Evolutionary conservation across 2,888 invertebrate species (phyloP).

Genomic region (Ochlodes sylvanus): DNA sequence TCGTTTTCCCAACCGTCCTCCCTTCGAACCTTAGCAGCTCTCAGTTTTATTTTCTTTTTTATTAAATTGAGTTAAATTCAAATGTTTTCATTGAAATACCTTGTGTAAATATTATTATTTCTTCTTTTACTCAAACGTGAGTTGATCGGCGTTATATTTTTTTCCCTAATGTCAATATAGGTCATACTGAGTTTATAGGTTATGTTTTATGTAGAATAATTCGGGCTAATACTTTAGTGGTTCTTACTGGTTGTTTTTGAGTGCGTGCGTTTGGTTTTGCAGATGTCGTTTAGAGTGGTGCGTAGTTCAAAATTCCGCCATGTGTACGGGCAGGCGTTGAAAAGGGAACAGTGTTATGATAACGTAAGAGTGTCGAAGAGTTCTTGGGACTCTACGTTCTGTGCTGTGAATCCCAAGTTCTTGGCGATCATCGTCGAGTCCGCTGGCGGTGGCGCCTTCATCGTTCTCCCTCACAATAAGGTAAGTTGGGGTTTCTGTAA

Average conservation of each 20-base stretch:
- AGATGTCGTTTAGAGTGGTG: slow-evolving; percentile 98
- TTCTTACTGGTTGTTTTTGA: slow-evolving; percentile 64
- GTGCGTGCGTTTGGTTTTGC: slow-evolving; percentile 72
- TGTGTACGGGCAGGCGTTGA: slow-evolving; percentile 95
- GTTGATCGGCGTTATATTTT: slow-evolving; percentile 57
- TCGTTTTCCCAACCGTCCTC: slow-evolving; percentile 86
- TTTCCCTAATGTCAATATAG: slow-evolving; percentile 78
- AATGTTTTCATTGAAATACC: slow-evolving; percentile 80
- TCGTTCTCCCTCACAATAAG: slow-evolving; percentile 97
- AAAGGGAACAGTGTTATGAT: slow-evolving; percentile 98
- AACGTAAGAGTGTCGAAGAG: slow-evolving; percentile 98
- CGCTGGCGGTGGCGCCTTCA: slow-evolving; percentile 98
- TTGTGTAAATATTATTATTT: slow-evolving; percentile 71
- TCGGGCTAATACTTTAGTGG: slow-evolving; percentile 62
- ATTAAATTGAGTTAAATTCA: slow-evolving; percentile 71
- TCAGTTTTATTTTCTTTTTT: slow-evolving; percentile 76
- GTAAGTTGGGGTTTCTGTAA: slow-evolving; percentile 75
- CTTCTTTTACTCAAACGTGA: slow-evolving; percentile 75
- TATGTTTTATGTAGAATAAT: slow-evolving; percentile 77
- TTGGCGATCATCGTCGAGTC: slow-evolving; percentile 98
- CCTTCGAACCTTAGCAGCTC: slow-evolving; percentile 84
- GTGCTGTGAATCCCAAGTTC: slow-evolving; percentile 99
- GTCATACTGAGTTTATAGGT: slow-evolving; percentile 76
- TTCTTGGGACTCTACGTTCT: slow-evolving; percentile 99
- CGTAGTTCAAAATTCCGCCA: slow-evolving; percentile 99